phyloP scores from a whole-genome alignment of 2,888 invertebrate genomes.

The Coelopa pilipes region DNA sequence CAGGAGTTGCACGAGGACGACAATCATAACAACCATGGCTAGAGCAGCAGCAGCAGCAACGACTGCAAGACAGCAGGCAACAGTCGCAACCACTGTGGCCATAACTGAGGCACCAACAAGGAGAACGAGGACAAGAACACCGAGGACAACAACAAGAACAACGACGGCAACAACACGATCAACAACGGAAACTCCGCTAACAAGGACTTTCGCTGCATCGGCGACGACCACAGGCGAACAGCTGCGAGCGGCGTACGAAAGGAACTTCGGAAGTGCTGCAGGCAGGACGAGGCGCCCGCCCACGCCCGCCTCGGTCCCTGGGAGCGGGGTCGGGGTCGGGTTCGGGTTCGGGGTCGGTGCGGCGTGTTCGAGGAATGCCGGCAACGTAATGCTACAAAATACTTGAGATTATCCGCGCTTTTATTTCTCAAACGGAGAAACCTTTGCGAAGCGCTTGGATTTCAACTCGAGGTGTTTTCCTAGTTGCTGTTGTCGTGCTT shows the following conservation, averaged over 20 bases:
- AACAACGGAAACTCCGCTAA: not conserved
- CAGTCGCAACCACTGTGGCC: not conserved
- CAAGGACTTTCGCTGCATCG: slow-evolving; percentile 24
- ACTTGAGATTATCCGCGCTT: slow-evolving; percentile 39
- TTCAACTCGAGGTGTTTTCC: slow-evolving; percentile 10
- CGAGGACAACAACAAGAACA: not conserved
- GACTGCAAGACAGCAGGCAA: not conserved
- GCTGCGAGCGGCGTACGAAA: slow-evolving; percentile 6
- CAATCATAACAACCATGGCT: no score
- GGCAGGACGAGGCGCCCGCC: not conserved
- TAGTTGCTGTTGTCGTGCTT: not conserved
- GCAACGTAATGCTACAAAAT: slow-evolving; percentile 37
- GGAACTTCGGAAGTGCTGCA: no score
- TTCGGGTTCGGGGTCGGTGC: no score
- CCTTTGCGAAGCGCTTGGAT: slow-evolving; percentile 15
- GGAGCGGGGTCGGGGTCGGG: no score
- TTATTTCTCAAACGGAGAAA: slow-evolving; percentile 21
- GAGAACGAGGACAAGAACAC: not conserved
- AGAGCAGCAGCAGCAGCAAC: not conserved
- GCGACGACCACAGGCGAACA: slow-evolving; percentile 10
- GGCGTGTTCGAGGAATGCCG: slow-evolving; percentile 17
- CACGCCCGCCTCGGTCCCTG: not conserved
- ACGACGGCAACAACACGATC: not conserved
- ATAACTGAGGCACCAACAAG: not conserved
- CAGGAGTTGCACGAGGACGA: no score